A percentile compares a stretch with the other conserved stretches of the same genome.
Evolutionary conservation across 2,888 invertebrate species (phyloP).

Genomic region (Epinotia brunnichana): DNA sequence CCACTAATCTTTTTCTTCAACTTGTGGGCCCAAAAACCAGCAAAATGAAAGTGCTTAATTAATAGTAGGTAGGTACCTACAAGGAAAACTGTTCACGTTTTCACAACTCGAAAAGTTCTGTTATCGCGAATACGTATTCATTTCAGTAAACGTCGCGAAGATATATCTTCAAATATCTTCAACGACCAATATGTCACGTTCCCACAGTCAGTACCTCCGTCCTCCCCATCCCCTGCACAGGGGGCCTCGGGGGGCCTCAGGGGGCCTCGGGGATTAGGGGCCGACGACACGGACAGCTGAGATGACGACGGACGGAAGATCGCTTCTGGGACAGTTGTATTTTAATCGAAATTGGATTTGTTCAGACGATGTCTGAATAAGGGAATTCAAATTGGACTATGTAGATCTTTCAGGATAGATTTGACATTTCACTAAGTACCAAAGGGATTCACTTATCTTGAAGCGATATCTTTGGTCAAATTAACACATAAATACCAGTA

Average conservation of each 20-base stretch:
- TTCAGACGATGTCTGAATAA: not conserved
- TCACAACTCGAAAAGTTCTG: no score
- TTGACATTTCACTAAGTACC: no score
- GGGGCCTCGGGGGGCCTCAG: not conserved
- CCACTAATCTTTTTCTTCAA: no score
- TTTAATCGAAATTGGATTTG: not conserved
- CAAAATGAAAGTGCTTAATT: no score
- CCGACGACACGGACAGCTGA: not conserved
- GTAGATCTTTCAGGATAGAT: no score
- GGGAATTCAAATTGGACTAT: not conserved
- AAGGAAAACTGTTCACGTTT: no score
- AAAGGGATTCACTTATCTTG: no score
- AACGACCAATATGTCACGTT: slow-evolving; percentile 5
- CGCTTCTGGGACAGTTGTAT: not conserved
- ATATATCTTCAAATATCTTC: not conserved
- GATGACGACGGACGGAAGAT: not conserved
- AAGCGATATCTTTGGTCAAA: no score
- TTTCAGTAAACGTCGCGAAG: not conserved
- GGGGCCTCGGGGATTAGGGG: not conserved
- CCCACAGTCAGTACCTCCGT: not conserved
- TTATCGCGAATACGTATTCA: not conserved
- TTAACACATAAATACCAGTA: no score
- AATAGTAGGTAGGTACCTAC: no score
- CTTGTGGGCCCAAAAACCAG: no score
- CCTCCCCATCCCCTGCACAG: not conserved